Base-by-base conservation (phyloP, 2,888 invertebrate genomes). In the Cabera pusaria region DNA sequence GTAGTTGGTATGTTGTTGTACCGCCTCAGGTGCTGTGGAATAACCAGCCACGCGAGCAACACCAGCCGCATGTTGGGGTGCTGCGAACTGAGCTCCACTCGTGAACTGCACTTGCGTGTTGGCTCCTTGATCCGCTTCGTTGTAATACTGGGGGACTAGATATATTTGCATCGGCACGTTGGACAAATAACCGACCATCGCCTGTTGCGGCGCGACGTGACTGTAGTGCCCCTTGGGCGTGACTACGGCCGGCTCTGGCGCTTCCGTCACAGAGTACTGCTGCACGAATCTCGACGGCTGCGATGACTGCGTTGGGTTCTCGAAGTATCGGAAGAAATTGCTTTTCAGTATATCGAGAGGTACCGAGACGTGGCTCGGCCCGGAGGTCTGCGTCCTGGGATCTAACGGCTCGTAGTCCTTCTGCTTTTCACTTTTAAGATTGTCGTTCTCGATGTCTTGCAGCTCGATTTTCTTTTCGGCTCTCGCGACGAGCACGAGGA, bases 371-470 rank as follows among this genome's bases (percentile, higher is more conserved):
- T 53, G 59, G 1, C 52, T 59, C 0, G 64, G 44, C 2, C 51
- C 58, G 4, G 46, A 49, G 40, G 19, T 34, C 32, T 72, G 66
- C 3, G 68, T 49, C 6, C 59, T 59, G 1, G 60, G 56, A 18
- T 74, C 75, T 0, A 69, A 43, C 41, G 75, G 74, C 0, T 74
- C 76, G 5, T 56, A 39, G 1, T 80, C 59, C 36, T 72, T 75
- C 52, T 83, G 81, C 48, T 86, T 84, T 70, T 93, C 93, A 52
- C 90, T 90, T 31, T 90, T 90, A 32, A 93, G 71, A 59, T 93
- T 93, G 58, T 94, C 94, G 17, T 91, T 90, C 65, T 95, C 94
- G 48, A 95, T 93, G 72, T 95, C 95, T 68, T 94, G 93, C 26
- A 95, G 79, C 52, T 93, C 91, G 38, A 94, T 90, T 73, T 93